Conservation (phyloP, 2,888 invertebrate genomes). For the Lycophotia porphyrea region DNA sequence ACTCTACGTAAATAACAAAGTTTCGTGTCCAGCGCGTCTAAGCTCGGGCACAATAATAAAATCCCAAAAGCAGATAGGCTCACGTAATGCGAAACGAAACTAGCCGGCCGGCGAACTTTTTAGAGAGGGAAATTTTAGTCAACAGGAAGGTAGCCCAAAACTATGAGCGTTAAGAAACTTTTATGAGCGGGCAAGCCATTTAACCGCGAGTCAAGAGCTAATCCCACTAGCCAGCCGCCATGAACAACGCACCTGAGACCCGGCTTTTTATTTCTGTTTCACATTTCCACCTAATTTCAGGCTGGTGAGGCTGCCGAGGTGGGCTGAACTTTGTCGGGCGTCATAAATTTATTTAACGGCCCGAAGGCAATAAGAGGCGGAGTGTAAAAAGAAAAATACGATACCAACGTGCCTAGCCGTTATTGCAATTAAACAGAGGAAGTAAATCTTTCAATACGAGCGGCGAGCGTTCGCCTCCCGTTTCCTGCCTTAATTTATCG, state of each 20-base stretch:
- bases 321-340: slow-evolving; percentile 89
- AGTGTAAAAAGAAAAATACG: slow-evolving; percentile 91
- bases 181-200: slow-evolving; percentile 87
- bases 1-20: slow-evolving; percentile 79
- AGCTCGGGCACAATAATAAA: slow-evolving; percentile 75
- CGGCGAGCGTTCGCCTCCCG: slow-evolving; percentile 86
- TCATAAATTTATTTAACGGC: slow-evolving; percentile 91
- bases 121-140: slow-evolving; percentile 82
- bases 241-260: slow-evolving; percentile 87
- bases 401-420: slow-evolving; percentile 91
- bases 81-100: slow-evolving; percentile 80
- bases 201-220: slow-evolving; percentile 88
- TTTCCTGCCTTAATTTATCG: slow-evolving; percentile 89
- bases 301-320: slow-evolving; percentile 84
- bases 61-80: slow-evolving; percentile 79
- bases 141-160: slow-evolving; percentile 81
- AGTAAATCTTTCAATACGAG: slow-evolving; percentile 91
- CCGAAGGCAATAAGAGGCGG: slow-evolving; percentile 90
- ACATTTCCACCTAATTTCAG: slow-evolving; percentile 89
- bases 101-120: slow-evolving; percentile 79
- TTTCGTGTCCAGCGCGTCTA: slow-evolving; percentile 75
- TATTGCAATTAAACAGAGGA: slow-evolving; percentile 91
- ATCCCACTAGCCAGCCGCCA: slow-evolving; percentile 79
- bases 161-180: slow-evolving; percentile 89
- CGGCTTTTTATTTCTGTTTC: slow-evolving; percentile 87